Evolutionary conservation across 2,888 invertebrate genomes (phyloP), one percentile per base, ranked within the genome.

Genomic region (Diabrotica balteata): DNA sequence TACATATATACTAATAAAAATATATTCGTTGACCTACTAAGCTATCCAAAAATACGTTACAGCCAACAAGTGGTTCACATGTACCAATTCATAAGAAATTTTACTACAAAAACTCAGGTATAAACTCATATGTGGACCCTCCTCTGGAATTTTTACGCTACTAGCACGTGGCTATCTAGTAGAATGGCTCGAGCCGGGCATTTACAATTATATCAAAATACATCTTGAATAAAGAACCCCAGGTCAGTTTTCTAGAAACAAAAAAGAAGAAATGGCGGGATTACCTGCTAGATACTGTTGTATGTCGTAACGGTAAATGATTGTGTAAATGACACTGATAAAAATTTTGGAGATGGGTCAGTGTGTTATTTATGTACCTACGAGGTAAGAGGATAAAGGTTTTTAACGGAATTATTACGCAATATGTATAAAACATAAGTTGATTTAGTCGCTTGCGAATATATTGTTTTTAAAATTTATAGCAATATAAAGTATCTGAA

Each of bases 161-260:
- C 43, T 54, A 68, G 66, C 68, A 68, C 70, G 68, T 71, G 70
- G 70, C 67, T 58, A 66, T 71, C 66, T 66, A 60, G 57, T 66
- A 71, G 68, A 66, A 67, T 46, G 63, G 50, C 53, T 52, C 59
- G 54, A 59, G 59, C 52, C 55, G 55, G 63, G 17, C 46, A 57
- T 69, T 69, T 61, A 68, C 67, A 69, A 71, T 71, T 71, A 69
- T 67, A 66, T 59, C 59, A 54, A 69, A 63, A 67, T 69, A 61
- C 51, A 71, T 60, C 62, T 61, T 61, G 68, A 62, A 70, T 66
- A 68, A 66, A n/a, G 61, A 66, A 63, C 53, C 57, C 59, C 67
- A 55, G 67, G 67, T 67, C 63, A 67, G 67, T 67, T 57, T 55
- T 63, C 49, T 49, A 53, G 46, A 63, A 67, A 63, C 44, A 45